Evolutionary conservation across 2,888 invertebrate species (phyloP), one percentile per base, ranked within the genome.

Genomic region (Lycaena phlaeas): DNA sequence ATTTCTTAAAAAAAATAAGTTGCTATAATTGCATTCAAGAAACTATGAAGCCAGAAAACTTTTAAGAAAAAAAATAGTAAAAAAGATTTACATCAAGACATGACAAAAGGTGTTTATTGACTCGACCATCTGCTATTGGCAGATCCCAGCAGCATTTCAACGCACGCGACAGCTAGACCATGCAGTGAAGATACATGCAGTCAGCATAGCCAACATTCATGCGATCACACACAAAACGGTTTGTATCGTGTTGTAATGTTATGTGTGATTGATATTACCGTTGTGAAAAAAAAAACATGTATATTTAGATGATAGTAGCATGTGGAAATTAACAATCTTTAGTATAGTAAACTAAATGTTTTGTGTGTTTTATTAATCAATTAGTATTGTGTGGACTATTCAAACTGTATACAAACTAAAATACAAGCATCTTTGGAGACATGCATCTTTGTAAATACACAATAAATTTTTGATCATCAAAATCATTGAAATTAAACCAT

Each of bases 161-260:
- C 60, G 38, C 66, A 61, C 47, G 54, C 61, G 47, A 70, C 60
- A 48, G 53, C 61, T 47, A 70, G 69, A 38, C 42, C 68, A 0
- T 68, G 74, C 63, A 66, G 59, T 46, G 81, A 78, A 37, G 81
- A 77, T 26, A 43, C 72, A 0, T 72, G 77, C 71, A 72, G 73
- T 42, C 77, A 77, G 25, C 71, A 70, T 43, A 68, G 66, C 40
- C 74, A 75, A 44, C 72, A 73, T 38, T 67, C 75, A 3, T 73
- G 73, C 52, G 78, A 79, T 30, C 65, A 72, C 7, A 43, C 64
- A 28, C 73, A 70, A 47, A 81, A 72, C 52, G 81, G 81, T 81
- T 60, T 68, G 79, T 76, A 77, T 57, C 17, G 38, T 36, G 27
- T 17, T 27, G 31, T 36, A 27, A 26, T 41, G 31, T 9, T 41